Conservation (phyloP, 2,888 invertebrate species). For the Agelastica alni region DNA sequence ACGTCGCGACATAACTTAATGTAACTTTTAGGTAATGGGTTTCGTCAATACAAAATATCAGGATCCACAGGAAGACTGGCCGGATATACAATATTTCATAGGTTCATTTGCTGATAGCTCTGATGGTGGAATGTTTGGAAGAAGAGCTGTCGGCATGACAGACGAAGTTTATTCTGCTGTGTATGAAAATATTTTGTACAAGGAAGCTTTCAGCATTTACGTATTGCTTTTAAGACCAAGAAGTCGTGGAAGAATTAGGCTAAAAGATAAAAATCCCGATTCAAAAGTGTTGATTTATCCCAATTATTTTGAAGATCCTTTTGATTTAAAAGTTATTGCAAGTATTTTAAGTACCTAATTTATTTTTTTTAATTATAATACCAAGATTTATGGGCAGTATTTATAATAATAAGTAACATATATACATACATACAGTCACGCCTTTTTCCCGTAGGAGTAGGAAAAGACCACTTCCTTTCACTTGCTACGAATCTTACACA, state of each 20-base stretch:
- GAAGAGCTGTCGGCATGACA: constrained; percentile 68
- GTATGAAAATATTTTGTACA: constrained; percentile 71
- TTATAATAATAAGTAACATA: too few species aligned
- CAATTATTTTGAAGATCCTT: constrained; percentile 77
- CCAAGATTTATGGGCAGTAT: too few species aligned
- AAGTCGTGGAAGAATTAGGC: constrained; percentile 69
- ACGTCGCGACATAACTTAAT: too few species aligned
- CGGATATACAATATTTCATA: constrained; percentile 79
- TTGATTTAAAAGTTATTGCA: constrained; percentile 75
- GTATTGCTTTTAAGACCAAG: constrained; percentile 69
- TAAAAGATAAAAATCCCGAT: constrained; percentile 71
- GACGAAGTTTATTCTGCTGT: constrained; percentile 70
- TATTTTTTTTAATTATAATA: too few species aligned
- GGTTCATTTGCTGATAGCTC: constrained; percentile 73
- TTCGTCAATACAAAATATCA: constrained; percentile 69
- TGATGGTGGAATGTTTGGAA: constrained; percentile 77
- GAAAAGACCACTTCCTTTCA: too few species aligned
- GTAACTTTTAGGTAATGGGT: constrained; percentile 45
- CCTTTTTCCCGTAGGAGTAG: too few species aligned
- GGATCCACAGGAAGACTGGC: constrained; percentile 69
- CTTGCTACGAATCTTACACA: too few species aligned
- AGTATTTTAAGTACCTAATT: too few species aligned
- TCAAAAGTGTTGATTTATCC: constrained; percentile 84
- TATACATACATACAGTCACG: too few species aligned
- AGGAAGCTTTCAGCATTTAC: constrained; percentile 40